Base-by-base conservation (phyloP, 1,140 invertebrate genomes). In the Sweltsa coloradensis region DNA sequence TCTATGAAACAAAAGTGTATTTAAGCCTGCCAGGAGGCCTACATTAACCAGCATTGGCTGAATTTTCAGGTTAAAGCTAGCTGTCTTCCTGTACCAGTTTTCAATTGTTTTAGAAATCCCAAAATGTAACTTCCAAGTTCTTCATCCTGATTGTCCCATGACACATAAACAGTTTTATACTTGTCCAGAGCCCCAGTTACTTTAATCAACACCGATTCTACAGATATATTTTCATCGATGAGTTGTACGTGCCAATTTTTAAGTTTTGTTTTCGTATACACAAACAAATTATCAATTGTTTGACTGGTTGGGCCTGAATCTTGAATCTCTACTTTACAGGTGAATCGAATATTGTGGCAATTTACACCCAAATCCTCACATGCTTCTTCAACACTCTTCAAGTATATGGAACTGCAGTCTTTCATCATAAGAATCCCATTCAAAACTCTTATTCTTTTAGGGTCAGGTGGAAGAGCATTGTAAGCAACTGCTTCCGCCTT, bases 131-230 rank as follows among this genome's bases (percentile, higher is more conserved):
- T 89, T 25, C 91, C 92, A 48, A 96, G 73, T 66, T 92, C 89
- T 68, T 96, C 91, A 69, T 96, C 90, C 64, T 96, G 87, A 73
- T 95, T 89, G 6, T 86, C 88, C 92, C 92, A 97, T 1, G 91
- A 92, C n/a, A 96, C 83, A 57, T 88, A 82, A 51, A 96, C 79
- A 56, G 79, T 89, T 62, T 95, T 97, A 37, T 83, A 79, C 53
- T 85, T 82, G 53, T 87, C 83, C 16, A 75, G 73, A 29, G 62
- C 61, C 11, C 85, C 84, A 66, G 90, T 85, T 0, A 95, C 80
- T 68, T 85, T 89, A 2, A 96, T 80, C 23, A 91, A 72, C 22
- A 93, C 89, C 11, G 85, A 87, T 60, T 92, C 90, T 0, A 95
- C 75, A 2, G 79, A 81, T 58, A 96, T 89, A 21, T 76, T 78